phyloP scores from a whole-genome alignment of 1,140 invertebrate genomes.

The Bombus breviceps region DNA sequence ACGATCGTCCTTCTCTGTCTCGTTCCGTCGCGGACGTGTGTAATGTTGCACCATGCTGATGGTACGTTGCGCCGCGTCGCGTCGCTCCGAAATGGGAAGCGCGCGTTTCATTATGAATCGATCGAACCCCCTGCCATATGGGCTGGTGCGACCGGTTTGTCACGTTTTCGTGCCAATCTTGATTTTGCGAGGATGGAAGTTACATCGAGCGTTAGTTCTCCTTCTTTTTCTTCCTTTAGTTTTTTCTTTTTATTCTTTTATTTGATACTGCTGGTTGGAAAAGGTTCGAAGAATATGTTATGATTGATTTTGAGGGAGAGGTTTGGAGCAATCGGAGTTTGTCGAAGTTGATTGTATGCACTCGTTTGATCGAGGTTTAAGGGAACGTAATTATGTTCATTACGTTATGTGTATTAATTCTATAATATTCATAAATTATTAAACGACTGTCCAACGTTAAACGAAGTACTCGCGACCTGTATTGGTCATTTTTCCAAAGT shows the following conservation, averaged over 20 bases:
- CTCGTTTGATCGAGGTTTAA: neutral
- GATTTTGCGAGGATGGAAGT: neutral
- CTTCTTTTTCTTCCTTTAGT: no score
- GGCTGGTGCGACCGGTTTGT: neutral
- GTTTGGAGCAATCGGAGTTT: neutral
- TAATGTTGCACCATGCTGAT: slow-evolving; percentile 1
- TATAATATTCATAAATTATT: neutral
- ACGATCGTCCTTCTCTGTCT: neutral
- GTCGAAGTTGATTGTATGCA: neutral
- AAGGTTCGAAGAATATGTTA: neutral
- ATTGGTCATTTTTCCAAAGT: neutral
- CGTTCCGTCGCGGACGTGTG: neutral
- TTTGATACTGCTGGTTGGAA: neutral
- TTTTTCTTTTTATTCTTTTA: neutral
- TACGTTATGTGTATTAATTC: neutral
- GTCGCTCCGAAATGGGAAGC: slow-evolving; percentile 13
- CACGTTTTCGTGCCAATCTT: neutral
- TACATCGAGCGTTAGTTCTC: neutral
- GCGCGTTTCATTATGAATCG: slow-evolving; percentile 17
- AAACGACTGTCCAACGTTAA: neutral
- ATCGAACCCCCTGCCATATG: neutral
- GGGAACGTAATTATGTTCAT: neutral
- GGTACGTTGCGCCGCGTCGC: neutral
- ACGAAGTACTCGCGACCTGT: no score
- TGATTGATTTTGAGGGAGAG: neutral